A percentile compares a stretch with the other conserved stretches of the same genome.
These are phyloP conservation scores for Clarias platycephalus DNA, from an alignment of 2,797 vertebrate genomes.

Conservation along the genomic window DNA sequence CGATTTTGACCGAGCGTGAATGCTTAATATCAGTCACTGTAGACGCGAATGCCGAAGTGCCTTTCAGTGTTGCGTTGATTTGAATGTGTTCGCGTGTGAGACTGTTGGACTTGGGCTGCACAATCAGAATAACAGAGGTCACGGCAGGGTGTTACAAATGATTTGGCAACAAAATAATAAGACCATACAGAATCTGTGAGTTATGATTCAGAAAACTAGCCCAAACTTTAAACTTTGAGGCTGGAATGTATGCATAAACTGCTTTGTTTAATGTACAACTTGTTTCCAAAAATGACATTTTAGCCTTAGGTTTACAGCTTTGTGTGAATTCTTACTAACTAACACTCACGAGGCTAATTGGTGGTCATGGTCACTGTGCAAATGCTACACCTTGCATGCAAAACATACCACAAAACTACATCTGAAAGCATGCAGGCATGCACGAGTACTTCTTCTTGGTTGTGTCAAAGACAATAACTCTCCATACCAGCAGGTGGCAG, in stretches of 20 bases:
- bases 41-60: constrained; percentile 8
- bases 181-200: background rate
- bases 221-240: background rate
- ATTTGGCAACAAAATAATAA: background rate
- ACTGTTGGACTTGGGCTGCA: background rate
- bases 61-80: constrained; percentile 17
- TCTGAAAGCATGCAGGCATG: background rate
- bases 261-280: background rate
- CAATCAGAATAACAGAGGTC: constrained; percentile 11
- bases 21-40: constrained; percentile 2
- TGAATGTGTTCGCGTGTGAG: constrained; percentile 1
- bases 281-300: background rate
- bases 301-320: background rate
- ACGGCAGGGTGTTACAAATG: constrained; percentile 8
- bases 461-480: background rate
- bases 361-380: background rate
- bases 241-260: background rate
- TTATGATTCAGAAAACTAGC: constrained; percentile 12
- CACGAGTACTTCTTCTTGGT: background rate
- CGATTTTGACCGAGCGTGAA: constrained; percentile 2
- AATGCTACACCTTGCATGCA: background rate
- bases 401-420: background rate
- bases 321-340: background rate
- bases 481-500: constrained; percentile 4
- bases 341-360: background rate